Conservation (phyloP, 2,888 invertebrate species). For the Magallana nippona region DNA sequence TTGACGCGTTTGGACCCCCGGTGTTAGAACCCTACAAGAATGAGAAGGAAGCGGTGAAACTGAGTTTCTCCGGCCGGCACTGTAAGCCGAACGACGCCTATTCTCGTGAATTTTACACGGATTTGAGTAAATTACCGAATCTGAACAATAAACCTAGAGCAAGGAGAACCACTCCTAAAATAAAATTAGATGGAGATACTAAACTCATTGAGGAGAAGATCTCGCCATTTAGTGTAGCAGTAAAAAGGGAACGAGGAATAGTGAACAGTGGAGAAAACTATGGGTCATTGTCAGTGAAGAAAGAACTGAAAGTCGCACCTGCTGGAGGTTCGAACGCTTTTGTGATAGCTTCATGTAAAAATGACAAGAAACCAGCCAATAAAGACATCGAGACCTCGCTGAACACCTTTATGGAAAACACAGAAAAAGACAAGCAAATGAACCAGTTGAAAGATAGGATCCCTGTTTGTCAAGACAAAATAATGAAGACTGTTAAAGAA, state of each 20-base stretch:
- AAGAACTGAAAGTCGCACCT: too few species aligned
- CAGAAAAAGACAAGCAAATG: neutral
- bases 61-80: constrained; percentile 38
- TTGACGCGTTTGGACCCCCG: neutral
- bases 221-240: too few species aligned
- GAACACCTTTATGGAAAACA: neutral
- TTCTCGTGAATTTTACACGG: neutral
- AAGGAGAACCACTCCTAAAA: neutral
- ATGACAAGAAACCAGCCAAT: neutral
- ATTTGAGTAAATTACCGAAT: neutral
- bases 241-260: too few species aligned
- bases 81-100: constrained; percentile 40
- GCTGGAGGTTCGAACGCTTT: too few species aligned
- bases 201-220: too few species aligned
- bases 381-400: neutral
- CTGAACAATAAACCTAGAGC: neutral
- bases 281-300: too few species aligned
- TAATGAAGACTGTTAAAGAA: constrained; percentile 41
- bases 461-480: neutral
- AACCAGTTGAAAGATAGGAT: neutral
- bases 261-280: too few species aligned
- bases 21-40: neutral
- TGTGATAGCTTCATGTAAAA: too few species aligned
- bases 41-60: neutral
- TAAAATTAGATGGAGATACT: too few species aligned